Base-by-base conservation (phyloP, 1,140 invertebrate genomes). In the Trypoxylus dichotomus region DNA sequence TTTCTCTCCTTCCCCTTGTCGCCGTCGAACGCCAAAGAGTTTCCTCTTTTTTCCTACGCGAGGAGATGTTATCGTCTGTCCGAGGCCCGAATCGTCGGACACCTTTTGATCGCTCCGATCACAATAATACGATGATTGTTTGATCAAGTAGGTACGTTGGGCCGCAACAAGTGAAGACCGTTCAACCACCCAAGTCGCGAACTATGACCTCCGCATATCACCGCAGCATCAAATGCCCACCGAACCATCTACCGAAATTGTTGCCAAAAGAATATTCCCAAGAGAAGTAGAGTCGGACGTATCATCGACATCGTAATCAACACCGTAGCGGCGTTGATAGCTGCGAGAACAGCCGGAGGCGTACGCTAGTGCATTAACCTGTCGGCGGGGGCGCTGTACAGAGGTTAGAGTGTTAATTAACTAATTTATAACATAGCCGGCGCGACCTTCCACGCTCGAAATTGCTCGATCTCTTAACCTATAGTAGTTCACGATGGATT, bases 381-480 rank as follows among this genome's bases (percentile, higher is more conserved):
- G 76, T 75, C 79, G 76, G 76, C 77, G 77, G 79, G 79, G 79
- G 79, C 78, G 73, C 77, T 80, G 75, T 77, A 58, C 77, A 80
- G 73, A 80, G 79, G 79, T 80, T 80, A 80, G 72, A 76, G 78
- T 80, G 79, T 80, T 80, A 80, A 80, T 80, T 80, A 80, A 80
- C 79, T 80, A 79, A 80, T 80, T 80, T 80, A 80, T 80, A 79
- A 80, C 79, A 79, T 76, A 77, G 79, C 77, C 76, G 75, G 32
- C 24, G 58, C 72, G 75, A 68, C 27, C 60, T 68, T 68, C 60
- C 24, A 68, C 27, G 58, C 15, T 68, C 27, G 60, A 68, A 27
- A 68, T 68, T 68, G 60, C 24, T 27, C 27, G 24, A 0, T 19
- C 60, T 68, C 60, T 68, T 54, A 54, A 19, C 15, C 47, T 19